phyloP scores from a whole-genome alignment of 2,113 vertebrate genomes.

The zebrafish (Danio rerio) region GRCz12tu NC_133181.1:30061001-30061500 shows the following conservation, averaged over 20 bases:
- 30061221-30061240: constrained; percentile 88
- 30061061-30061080: not conserved
- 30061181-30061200: constrained; percentile 94
- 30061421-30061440: not conserved
- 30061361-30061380: not conserved
- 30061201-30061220: constrained; percentile 93
- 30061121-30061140: not conserved
- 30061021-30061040: not conserved
- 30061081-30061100: not conserved
- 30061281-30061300: constrained; percentile 99
- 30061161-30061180: constrained; percentile 30
- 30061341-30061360: not conserved
- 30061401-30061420: not conserved
- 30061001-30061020: not conserved
- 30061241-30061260: constrained; percentile 95
- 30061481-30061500: constrained; percentile 59
- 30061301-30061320: constrained; percentile 94
- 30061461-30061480: constrained; percentile 8
- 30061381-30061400: not conserved
- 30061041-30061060: not conserved
- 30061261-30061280: constrained; percentile 95
- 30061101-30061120: not conserved
- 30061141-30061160: not conserved
- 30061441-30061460: not conserved
- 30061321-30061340: not conserved